Base-by-base conservation (phyloP, 1,140 invertebrate species). In the Eubasilissa regina region DNA sequence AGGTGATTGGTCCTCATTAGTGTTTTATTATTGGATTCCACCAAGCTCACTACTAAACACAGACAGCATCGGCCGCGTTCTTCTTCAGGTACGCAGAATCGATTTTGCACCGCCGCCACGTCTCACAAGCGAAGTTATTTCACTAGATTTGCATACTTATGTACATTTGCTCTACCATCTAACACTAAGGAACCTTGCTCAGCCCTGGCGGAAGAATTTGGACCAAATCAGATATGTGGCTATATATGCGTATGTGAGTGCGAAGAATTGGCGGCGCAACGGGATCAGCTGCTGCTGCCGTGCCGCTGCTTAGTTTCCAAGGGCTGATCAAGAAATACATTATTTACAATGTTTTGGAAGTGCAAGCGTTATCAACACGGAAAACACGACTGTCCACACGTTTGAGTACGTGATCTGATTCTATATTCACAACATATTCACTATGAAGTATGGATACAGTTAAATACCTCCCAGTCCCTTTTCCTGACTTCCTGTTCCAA, bases 401-500 rank as follows among this genome's bases (percentile, higher is more conserved):
- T 86, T 87, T 86, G 86, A 86, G 88, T 89, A 88, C 88, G 87
- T 86, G 84, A 86, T 89, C 88, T 89, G 88, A 66, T 87, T 87
- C 88, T 87, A 87, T 89, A 89, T 89, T 89, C 88, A 89, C 88
- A 89, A 82, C 77, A 89, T 89, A 87, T 86, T 87, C 86, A 87
- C 86, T 89, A 88, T 87, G 75, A 62, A 81, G 73, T 79, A 79
- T 83, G 86, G 78, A 80, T 82, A 88, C 87, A 87, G 86, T 77
- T 90, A 90, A 91, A 93, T 95, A 98, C 97, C 96, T 98, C 97
- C 91, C 94, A 97, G 92, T 98, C 97, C 93, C 96, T 97, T 93
- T 97, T 97, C 91, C 95, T 94, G 91, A 99, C 97, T 94, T 98
- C 96, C 92, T 96, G 95, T 94, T 99, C 97, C 95, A 99, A 97